phyloP scores from a whole-genome alignment of 1,140 invertebrate genomes.

The Chrysoperla carnea region DNA sequence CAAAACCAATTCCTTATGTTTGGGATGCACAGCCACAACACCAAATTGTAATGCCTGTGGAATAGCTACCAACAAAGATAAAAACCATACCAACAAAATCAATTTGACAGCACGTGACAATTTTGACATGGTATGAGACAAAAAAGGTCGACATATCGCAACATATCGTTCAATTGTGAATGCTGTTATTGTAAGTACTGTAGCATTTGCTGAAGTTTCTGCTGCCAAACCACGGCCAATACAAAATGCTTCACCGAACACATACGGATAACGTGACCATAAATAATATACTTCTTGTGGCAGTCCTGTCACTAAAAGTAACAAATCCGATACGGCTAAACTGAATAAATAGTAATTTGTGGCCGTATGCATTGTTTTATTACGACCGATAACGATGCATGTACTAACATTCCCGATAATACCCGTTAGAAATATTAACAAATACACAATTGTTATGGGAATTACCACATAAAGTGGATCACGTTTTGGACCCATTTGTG shows the following conservation, averaged over 20 bases:
- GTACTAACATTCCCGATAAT: slow-evolving; percentile 82
- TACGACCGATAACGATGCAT: slow-evolving; percentile 79
- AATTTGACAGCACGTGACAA: slow-evolving; percentile 50
- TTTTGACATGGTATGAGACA: slow-evolving; percentile 72
- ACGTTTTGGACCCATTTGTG: slow-evolving; percentile 25
- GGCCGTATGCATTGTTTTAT: slow-evolving; percentile 83
- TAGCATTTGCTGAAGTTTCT: slow-evolving; percentile 85
- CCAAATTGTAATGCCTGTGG: slow-evolving; percentile 61
- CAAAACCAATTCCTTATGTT: not conserved
- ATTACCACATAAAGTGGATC: slow-evolving; percentile 55
- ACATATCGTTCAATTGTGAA: slow-evolving; percentile 92
- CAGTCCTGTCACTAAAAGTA: slow-evolving; percentile 63
- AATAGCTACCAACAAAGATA: slow-evolving; percentile 54
- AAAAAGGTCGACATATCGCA: slow-evolving; percentile 83
- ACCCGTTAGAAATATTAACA: slow-evolving; percentile 69
- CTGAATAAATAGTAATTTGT: slow-evolving; percentile 91
- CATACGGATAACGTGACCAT: slow-evolving; percentile 75
- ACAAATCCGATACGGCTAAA: slow-evolving; percentile 80
- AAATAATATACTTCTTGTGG: slow-evolving; percentile 75
- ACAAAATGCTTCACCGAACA: slow-evolving; percentile 75
- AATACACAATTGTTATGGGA: slow-evolving; percentile 66
- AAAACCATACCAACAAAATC: slow-evolving; percentile 47
- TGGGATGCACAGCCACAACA: slow-evolving; percentile 24
- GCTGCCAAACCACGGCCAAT: slow-evolving; percentile 64
- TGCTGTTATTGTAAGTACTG: slow-evolving; percentile 79